Base-by-base conservation (phyloP, 2,888 invertebrate genomes). In the Heliconius cydno region DNA sequence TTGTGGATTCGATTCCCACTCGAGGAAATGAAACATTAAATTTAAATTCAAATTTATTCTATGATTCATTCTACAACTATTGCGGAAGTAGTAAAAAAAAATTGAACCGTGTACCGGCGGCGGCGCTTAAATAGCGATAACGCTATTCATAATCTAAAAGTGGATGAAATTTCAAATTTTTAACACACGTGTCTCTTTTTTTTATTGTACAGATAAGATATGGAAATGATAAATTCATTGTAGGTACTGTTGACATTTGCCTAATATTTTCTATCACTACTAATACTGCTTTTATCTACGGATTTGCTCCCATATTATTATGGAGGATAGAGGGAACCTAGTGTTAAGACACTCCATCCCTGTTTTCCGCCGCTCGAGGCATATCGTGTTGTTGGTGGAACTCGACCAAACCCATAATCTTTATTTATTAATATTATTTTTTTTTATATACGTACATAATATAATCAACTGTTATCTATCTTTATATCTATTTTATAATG, bases 181-280 rank as follows among this genome's bases (percentile, higher is more conserved):
- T 25, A 25, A 70, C 25, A 25, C 41, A n/a, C 6, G 70, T 41
- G n/a, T 25, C 41, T 12, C 12, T 38, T n/a, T 65, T 68, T 70
- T 70, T 46, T 6, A 70, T 70, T 70, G 15, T 46, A 46, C 41
- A 70, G 70, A 70, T 70, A 70, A 70, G 70, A 41, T 70, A 70
- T 46, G 41, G 15, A 25, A 25, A 41, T 70, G 6, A 67, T 10
- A 34, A 67, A 38, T n/a, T 41, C 38, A 46, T 70, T 70, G 7
- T n/a, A n/a, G n/a, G n/a, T 70, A 70, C 12, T 4, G 0, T 13
- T 68, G 10, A 3, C 41, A 13, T 41, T 68, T 38, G n/a, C 6
- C 12, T 68, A n/a, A 13, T 68, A 38, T 41, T 68, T 38, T 68
- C 13, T 25, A 38, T n/a, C 3, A 63, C 4, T 63, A 25, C 3